Evolutionary conservation across 92 coral and sea anemone species (phyloP).

Genomic region (Meandrina meandrites): DNA sequence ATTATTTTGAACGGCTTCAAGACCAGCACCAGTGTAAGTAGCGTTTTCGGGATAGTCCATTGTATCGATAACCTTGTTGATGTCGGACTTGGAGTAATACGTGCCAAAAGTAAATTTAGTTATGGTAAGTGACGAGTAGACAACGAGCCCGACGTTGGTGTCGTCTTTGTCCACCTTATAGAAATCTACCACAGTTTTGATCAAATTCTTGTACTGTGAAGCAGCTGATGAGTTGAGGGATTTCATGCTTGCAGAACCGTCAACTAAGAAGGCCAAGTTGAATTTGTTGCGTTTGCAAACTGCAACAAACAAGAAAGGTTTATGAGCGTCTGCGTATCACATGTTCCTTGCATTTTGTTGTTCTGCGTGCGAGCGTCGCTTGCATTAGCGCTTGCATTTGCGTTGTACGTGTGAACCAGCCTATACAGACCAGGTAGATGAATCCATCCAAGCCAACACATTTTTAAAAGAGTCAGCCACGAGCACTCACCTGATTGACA

Average conservation of each 20-base stretch:
- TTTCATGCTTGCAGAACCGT: constrained; percentile 37
- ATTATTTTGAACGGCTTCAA: background rate
- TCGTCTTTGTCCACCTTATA: constrained; percentile 21
- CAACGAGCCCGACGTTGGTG: constrained; percentile 13
- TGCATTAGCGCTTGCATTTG: too few relatives aligned
- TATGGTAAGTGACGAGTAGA: constrained; percentile 7
- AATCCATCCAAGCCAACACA: too few relatives aligned
- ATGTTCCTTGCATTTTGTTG: too few relatives aligned
- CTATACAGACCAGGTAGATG: too few relatives aligned
- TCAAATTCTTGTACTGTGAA: constrained; percentile 13
- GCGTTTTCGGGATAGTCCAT: constrained; percentile 13
- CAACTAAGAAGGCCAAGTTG: constrained; percentile 37
- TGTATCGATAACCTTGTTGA: constrained; percentile 1
- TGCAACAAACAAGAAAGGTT: background rate
- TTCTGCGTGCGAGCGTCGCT: too few relatives aligned
- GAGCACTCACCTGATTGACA: constrained; percentile 25
- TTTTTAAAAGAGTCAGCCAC: background rate
- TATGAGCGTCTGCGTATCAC: too few relatives aligned
- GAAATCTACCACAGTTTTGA: constrained; percentile 15
- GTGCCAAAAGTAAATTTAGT: constrained; percentile 8
- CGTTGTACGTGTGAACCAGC: too few relatives aligned
- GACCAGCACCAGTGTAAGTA: constrained; percentile 14
- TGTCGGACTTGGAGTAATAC: constrained; percentile 14
- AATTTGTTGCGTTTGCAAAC: constrained; percentile 25
- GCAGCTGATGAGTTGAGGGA: background rate